A percentile compares a stretch with the other conserved stretches of the same genome.
phyloP scores from a whole-genome alignment of 2,888 invertebrate species.

The Geotrupes spiniger region DNA sequence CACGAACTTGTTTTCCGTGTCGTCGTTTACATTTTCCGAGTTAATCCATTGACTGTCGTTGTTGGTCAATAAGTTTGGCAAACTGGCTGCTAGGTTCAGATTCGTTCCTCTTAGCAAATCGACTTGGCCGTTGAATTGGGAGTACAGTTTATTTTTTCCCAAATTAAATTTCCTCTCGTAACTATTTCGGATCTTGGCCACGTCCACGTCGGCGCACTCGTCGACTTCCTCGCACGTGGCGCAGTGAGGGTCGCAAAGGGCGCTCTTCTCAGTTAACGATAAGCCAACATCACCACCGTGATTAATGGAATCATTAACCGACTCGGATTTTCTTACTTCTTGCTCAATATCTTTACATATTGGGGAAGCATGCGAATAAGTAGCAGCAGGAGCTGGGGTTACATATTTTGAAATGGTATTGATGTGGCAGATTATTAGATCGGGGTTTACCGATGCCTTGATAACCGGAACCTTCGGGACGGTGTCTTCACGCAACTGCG shows the following conservation, averaged over 20 bases:
- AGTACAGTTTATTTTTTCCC: not conserved
- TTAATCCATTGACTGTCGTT: not conserved
- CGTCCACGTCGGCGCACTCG: constrained; percentile 35
- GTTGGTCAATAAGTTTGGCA: constrained; percentile 13
- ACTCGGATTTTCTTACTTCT: constrained; percentile 13
- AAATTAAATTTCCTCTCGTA: constrained; percentile 15
- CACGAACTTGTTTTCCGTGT: constrained; percentile 12
- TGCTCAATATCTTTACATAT: constrained; percentile 18
- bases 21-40: not conserved
- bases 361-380: constrained; percentile 9
- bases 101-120: constrained; percentile 11
- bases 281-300: constrained; percentile 9
- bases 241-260: constrained; percentile 34
- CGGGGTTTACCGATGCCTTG: not conserved
- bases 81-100: constrained; percentile 10
- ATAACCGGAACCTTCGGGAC: no score
- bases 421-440: not conserved
- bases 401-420: not conserved
- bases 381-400: not conserved
- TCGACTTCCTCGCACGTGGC: constrained; percentile 39
- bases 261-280: constrained; percentile 10
- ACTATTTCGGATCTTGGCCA: constrained; percentile 15
- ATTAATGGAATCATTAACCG: constrained; percentile 15
- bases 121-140: not conserved
- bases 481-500: constrained; percentile 11